Percentiles rank a stretch among this genome's conserved stretches.
These are phyloP conservation scores for Deilephila elpenor DNA, from an alignment of 2,888 invertebrate species.

Conservation along the genomic window DNA sequence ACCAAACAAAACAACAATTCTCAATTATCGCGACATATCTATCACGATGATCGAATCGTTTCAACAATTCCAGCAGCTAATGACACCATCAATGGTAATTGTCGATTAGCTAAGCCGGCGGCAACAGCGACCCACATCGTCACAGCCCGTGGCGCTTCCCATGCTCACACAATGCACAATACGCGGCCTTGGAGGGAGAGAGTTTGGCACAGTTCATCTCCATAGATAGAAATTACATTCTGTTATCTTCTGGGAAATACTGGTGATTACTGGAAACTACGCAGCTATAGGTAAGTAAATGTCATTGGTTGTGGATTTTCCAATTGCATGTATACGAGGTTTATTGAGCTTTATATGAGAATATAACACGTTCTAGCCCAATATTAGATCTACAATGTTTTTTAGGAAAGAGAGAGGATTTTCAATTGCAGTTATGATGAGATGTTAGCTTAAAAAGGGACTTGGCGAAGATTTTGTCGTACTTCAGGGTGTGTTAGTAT, in stretches of 20 bases:
- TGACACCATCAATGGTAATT: slow-evolving; percentile 19
- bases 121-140: slow-evolving; percentile 19
- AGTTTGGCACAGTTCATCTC: slow-evolving; percentile 42
- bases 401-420: too few relatives aligned
- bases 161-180: slow-evolving; percentile 50
- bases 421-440: too few relatives aligned
- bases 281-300: too few relatives aligned
- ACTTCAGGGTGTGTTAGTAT: too few relatives aligned
- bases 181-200: slow-evolving; percentile 56
- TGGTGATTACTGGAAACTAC: too few relatives aligned
- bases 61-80: not conserved
- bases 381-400: too few relatives aligned
- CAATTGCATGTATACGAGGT: not conserved
- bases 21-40: not conserved
- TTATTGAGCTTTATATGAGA: too few relatives aligned
- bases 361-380: too few relatives aligned
- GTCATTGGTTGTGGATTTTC: too few relatives aligned
- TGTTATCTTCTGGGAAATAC: slow-evolving; percentile 7
- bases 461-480: too few relatives aligned
- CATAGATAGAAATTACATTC: slow-evolving; percentile 35
- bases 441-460: too few relatives aligned
- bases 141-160: slow-evolving; percentile 19
- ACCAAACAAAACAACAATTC: not conserved
- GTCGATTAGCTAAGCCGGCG: slow-evolving; percentile 23
- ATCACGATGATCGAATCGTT: not conserved